A percentile compares a stretch with the other conserved stretches of the same genome.
phyloP scores from a whole-genome alignment of 2,888 invertebrate genomes.

The Agonopterix arenella region DNA sequence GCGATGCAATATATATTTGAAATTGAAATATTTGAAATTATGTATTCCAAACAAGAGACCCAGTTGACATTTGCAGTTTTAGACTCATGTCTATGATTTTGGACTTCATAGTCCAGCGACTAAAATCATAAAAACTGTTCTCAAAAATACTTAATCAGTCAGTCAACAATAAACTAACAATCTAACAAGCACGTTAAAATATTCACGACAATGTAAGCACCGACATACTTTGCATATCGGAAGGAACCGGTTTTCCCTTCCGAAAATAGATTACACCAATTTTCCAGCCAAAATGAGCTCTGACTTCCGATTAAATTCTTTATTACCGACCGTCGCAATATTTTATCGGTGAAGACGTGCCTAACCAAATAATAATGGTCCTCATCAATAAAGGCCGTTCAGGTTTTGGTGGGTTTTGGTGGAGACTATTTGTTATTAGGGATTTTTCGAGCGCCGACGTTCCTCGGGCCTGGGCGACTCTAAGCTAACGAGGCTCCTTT shows the following conservation, averaged over 20 bases:
- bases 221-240: not conserved
- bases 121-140: too few relatives aligned
- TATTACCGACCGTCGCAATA: slow-evolving; percentile 23
- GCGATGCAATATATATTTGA: too few relatives aligned
- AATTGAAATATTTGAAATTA: too few relatives aligned
- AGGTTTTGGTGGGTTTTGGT: slow-evolving; percentile 10
- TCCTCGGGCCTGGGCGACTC: too few relatives aligned
- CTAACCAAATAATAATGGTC: slow-evolving; percentile 41
- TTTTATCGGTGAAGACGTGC: slow-evolving; percentile 24
- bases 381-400: slow-evolving; percentile 34
- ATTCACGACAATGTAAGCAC: not conserved
- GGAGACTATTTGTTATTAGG: slow-evolving; percentile 34
- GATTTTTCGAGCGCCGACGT: slow-evolving; percentile 25
- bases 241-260: not conserved
- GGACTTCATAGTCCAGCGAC: too few relatives aligned
- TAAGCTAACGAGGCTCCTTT: too few relatives aligned
- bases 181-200: not conserved
- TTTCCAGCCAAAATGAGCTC: slow-evolving; percentile 12
- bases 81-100: too few relatives aligned
- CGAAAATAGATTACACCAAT: slow-evolving; percentile 7
- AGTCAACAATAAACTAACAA: not conserved
- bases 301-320: slow-evolving; percentile 27
- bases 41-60: too few relatives aligned
- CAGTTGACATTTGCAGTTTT: too few relatives aligned
- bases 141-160: not conserved